phyloP scores from a whole-genome alignment of 2,888 invertebrate genomes.

The Bombylius major region DNA sequence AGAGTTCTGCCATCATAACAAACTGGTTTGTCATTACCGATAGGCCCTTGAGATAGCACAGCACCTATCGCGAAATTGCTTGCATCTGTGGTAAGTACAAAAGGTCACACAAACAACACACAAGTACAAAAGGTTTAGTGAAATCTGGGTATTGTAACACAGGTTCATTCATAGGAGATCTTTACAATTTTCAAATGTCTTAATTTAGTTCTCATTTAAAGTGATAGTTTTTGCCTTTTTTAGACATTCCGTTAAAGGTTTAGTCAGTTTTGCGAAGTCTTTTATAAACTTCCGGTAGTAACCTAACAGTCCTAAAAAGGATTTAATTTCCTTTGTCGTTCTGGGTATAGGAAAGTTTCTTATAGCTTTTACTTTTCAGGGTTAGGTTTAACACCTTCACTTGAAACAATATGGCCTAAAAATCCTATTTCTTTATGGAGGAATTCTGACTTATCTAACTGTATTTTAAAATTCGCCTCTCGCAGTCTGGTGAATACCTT shows the following conservation, averaged over 20 bases:
- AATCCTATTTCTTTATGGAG: constrained; percentile 12
- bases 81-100: no score
- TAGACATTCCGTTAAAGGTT: constrained; percentile 3
- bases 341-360: constrained; percentile 9
- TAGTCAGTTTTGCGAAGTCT: constrained; percentile 1
- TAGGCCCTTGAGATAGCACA: no score
- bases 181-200: no score
- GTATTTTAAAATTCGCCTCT: constrained; percentile 16
- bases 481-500: constrained; percentile 16
- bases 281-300: constrained; percentile 10
- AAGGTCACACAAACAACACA: no score
- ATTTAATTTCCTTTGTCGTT: constrained; percentile 16
- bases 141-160: no score
- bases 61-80: no score
- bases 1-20: no score
- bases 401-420: constrained; percentile 21
- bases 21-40: no score
- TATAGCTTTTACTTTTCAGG: neutral
- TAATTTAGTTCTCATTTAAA: no score
- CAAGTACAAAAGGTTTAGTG: no score
- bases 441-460: constrained; percentile 18
- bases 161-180: no score
- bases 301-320: constrained; percentile 15
- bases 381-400: constrained; percentile 15
- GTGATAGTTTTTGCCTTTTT: neutral